Base-by-base conservation (phyloP, 2,797 vertebrate genomes). In the Oreortyx pictus region DNA sequence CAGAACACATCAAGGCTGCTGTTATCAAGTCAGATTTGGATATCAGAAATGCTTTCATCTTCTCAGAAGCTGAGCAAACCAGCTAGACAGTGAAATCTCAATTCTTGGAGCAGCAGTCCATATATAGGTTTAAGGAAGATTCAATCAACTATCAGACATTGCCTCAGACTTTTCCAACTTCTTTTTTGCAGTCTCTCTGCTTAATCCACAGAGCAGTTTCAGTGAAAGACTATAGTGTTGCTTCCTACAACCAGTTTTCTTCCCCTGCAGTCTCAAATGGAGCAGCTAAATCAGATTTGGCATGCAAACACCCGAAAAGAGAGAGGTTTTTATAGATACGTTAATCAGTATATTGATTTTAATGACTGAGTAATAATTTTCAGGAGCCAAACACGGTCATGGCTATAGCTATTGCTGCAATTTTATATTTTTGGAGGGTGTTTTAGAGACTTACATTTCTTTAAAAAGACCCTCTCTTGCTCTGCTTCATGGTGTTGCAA, bases 131-230 rank as follows among this genome's bases (percentile, higher is more conserved):
- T 72, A 75, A 70, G 88, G 54, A 79, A 50, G 49, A 86, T 92
- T 75, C 80, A 94, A 90, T 85, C 88, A 89, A 59, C 88, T 61
- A 80, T 89, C 88, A 97, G 94, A 94, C 91, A 76, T 95, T 96
- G 94, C 91, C 89, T 96, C 92, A 93, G 56, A 86, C 89, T 90
- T 94, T 94, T 95, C 91, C 91, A 49, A 79, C 77, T 46, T 19
- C 15, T 92, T 92, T 82, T 86, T 78, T 89, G 62, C 47, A 78
- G 64, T 82, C 71, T 50, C 49, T 65, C 31, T 0, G 0, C 92
- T 68, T 89, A 94, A 94, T 95, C 86, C 80, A 86, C 82, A 78
- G 65, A 89, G 84, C 71, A 89, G 82, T 88, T 92, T 76, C 59
- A 78, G 50, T 84, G 92, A 94, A 97, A 96, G 46, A 50, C 2